Percentiles rank a stretch among this genome's conserved stretches.
These are phyloP conservation scores for Nyctibius bracteatus DNA, from an alignment of 2,113 vertebrate species.

Conservation along the genomic window DNA sequence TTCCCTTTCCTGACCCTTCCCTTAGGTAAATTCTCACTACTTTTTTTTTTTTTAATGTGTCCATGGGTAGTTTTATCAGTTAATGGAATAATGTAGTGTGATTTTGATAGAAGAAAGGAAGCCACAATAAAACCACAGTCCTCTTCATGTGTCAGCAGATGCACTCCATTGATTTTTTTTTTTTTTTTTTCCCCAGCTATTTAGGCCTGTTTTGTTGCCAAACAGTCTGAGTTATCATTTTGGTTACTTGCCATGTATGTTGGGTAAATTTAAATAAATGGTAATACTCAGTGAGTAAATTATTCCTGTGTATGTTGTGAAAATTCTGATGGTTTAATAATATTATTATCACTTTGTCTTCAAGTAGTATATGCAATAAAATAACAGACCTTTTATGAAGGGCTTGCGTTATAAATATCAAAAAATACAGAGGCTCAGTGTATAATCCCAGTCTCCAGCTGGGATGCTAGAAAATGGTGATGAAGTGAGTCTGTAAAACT, in stretches of 20 bases:
- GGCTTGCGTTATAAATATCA: background rate
- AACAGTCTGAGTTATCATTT: background rate
- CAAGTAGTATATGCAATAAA: background rate
- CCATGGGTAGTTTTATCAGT: background rate
- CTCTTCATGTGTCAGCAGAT: background rate
- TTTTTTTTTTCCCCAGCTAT: background rate
- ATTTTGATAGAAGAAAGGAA: background rate
- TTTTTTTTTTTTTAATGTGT: background rate
- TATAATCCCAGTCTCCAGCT: background rate
- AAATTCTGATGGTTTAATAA: background rate
- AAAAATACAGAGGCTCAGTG: background rate
- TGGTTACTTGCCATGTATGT: background rate
- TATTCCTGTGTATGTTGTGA: background rate
- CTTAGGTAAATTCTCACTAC: background rate
- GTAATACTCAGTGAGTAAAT: background rate
- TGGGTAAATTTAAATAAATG: background rate
- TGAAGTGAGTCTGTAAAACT: background rate
- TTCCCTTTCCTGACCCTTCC: background rate
- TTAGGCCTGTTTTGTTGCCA: background rate
- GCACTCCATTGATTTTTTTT: background rate
- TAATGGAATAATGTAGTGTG: background rate
- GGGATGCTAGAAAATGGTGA: background rate
- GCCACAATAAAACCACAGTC: background rate
- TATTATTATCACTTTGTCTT: background rate
- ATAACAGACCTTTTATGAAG: background rate